Percentiles rank a stretch among this genome's conserved stretches.
These are phyloP conservation scores for Pholis gunnellus DNA, from an alignment of 2,113 vertebrate genomes.

Conservation along the genomic window DNA sequence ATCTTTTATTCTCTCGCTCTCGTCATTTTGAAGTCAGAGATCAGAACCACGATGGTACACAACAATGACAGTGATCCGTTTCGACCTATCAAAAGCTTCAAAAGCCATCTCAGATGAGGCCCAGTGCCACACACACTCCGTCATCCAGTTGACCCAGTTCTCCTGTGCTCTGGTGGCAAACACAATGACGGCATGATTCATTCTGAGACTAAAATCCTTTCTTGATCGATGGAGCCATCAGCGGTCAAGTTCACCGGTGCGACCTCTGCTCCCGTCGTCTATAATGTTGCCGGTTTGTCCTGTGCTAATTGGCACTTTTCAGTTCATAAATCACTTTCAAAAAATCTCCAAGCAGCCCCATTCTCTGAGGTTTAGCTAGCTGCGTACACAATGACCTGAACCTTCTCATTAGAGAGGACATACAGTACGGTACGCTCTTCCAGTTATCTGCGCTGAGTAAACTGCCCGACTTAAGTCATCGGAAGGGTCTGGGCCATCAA, in stretches of 20 bases:
- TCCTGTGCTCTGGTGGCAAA: conserved; percentile 72
- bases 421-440: conserved; percentile 12
- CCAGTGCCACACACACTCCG: conserved; percentile 49
- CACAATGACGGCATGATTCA: conserved; percentile 73
- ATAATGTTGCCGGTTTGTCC: conserved; percentile 78
- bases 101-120: conserved; percentile 41
- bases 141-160: conserved; percentile 82
- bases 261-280: conserved; percentile 73
- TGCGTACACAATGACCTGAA: conserved; percentile 67
- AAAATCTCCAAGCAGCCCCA: conserved; percentile 51
- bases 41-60: conserved; percentile 49
- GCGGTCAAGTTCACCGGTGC: conserved; percentile 72
- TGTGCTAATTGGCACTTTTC: conserved; percentile 81
- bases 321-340: conserved; percentile 79
- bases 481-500: background rate
- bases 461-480: conserved; percentile 29
- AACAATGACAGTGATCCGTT: conserved; percentile 67
- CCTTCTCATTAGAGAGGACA: conserved; percentile 71
- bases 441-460: conserved; percentile 51
- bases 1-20: conserved; percentile 53
- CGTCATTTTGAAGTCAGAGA: conserved; percentile 64
- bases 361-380: conserved; percentile 65
- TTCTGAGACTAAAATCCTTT: conserved; percentile 74
- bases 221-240: conserved; percentile 84
- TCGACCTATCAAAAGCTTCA: conserved; percentile 64